phyloP scores from a whole-genome alignment of 2,113 vertebrate genomes.

The Engystomops pustulosus region DNA sequence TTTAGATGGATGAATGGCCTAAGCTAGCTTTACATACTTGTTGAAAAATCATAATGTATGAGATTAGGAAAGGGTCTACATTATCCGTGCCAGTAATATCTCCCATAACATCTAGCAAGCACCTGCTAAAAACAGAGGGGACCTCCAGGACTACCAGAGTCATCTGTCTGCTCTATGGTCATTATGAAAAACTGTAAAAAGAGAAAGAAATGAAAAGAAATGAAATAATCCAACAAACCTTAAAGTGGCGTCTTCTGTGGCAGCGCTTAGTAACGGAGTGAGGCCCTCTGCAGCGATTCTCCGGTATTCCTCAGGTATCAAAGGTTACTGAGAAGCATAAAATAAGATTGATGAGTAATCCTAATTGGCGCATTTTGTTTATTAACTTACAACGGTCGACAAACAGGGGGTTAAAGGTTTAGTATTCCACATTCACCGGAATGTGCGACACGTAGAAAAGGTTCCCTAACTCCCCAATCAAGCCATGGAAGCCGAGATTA shows the following conservation, averaged over 20 bases:
- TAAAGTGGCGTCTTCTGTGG: background rate
- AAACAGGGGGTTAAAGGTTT: constrained; percentile 5
- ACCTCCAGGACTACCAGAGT: too few species aligned
- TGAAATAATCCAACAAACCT: constrained; percentile 8
- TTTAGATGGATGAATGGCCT: too few species aligned
- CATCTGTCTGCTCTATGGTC: too few species aligned
- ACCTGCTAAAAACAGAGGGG: too few species aligned
- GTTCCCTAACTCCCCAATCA: too few species aligned
- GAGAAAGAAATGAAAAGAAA: background rate
- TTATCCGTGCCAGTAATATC: too few species aligned
- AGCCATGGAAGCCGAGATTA: too few species aligned
- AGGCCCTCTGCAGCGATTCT: background rate
- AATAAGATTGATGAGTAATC: constrained; percentile 38
- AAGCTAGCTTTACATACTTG: too few species aligned
- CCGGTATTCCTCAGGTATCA: constrained; percentile 6
- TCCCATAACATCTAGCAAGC: too few species aligned
- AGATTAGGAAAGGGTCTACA: too few species aligned
- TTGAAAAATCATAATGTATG: too few species aligned
- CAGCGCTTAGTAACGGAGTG: too few species aligned
- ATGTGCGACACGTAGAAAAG: background rate
- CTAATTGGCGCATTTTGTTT: background rate
- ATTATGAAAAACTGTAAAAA: background rate
- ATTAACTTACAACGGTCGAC: background rate
- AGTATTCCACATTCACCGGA: background rate
- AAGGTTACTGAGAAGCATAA: constrained; percentile 44